phyloP scores from a whole-genome alignment of 2,113 vertebrate species.

The Corythornis cristatus region DNA sequence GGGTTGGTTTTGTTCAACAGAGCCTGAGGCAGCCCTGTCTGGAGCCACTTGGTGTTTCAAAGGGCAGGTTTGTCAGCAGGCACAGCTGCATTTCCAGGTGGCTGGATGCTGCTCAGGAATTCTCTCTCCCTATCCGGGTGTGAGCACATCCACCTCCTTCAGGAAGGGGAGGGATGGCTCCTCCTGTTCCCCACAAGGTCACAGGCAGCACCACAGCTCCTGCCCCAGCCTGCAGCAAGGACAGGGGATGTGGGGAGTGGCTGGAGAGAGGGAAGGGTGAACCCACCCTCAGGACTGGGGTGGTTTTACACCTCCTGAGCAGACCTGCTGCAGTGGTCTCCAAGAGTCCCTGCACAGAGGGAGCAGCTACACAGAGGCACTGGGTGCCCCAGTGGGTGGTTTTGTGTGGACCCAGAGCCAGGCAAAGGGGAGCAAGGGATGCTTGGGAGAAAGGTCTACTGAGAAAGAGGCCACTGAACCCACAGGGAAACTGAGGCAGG shows the following conservation, averaged over 20 bases:
- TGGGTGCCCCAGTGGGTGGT: not conserved
- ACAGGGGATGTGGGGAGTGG: not conserved
- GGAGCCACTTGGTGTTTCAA: fast-evolving
- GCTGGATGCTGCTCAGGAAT: not conserved
- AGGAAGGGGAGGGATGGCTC: constrained; percentile 79
- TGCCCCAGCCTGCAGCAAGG: constrained; percentile 66
- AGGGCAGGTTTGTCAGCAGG: not conserved
- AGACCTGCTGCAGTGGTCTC: not conserved
- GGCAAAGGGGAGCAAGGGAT: not conserved
- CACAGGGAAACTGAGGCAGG: not conserved
- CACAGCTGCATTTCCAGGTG: not conserved
- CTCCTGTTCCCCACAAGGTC: constrained; percentile 82
- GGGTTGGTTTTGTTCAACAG: not conserved
- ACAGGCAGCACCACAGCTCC: constrained; percentile 77
- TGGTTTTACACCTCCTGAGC: not conserved
- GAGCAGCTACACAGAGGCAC: not conserved
- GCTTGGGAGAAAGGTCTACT: not conserved
- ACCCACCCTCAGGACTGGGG: not conserved
- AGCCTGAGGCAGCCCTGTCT: not conserved
- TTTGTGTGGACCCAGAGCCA: not conserved
- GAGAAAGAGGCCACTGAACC: not conserved
- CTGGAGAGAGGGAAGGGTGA: not conserved
- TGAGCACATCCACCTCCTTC: constrained; percentile 78
- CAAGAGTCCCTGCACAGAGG: too few species aligned
- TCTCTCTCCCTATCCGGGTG: not conserved